Evolutionary conservation across 2,888 invertebrate species (phyloP), one percentile per base, ranked within the genome.

Genomic region (Campoplex nolae): DNA sequence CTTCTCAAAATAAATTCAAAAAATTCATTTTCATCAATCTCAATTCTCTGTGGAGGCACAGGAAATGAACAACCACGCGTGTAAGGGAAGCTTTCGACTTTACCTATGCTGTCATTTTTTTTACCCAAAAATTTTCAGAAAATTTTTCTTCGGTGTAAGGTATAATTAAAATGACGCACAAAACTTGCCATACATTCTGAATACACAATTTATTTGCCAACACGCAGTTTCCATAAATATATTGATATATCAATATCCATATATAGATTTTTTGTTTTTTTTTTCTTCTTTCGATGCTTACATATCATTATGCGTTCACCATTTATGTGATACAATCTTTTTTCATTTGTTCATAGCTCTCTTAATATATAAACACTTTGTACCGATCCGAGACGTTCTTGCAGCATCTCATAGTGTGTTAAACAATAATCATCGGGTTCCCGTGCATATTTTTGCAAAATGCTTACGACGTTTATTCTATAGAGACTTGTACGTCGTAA

Each of bases 141-240:
- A 38, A 23, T 23, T 23, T 23, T 23, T 23, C 23, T 54, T 18
- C 11, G 56, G 23, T 11, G 56, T 58, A 23, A 23, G 28, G 28
- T 13, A 13, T 1, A 13, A 58, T 58, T 13, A 73, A 67, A 23
- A 23, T 68, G n/a, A 84, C 51, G 54, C 48, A 67, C 58, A 16
- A 48, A n/a, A 18, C 8, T 67, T 56, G 45, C 23, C 0, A 74
- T 88, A 86, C 84, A 80, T 83, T 89, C 76, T 88, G 86, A 90
- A 92, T 93, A 92, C 91, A 92, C 91, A 89, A 90, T 93, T 93
- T 92, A 93, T 93, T 93, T 91, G 88, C 90, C 91, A 93, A 93
- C 92, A 93, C 91, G 90, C 90, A 93, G 91, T 92, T 92, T 93
- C 91, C 92, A 93, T 92, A 93, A 93, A 93, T 93, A 93, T 93